Evolutionary conservation across 2,888 invertebrate genomes (phyloP), one percentile per base, ranked within the genome.

Genomic region (Megastigmus dorsalis): DNA sequence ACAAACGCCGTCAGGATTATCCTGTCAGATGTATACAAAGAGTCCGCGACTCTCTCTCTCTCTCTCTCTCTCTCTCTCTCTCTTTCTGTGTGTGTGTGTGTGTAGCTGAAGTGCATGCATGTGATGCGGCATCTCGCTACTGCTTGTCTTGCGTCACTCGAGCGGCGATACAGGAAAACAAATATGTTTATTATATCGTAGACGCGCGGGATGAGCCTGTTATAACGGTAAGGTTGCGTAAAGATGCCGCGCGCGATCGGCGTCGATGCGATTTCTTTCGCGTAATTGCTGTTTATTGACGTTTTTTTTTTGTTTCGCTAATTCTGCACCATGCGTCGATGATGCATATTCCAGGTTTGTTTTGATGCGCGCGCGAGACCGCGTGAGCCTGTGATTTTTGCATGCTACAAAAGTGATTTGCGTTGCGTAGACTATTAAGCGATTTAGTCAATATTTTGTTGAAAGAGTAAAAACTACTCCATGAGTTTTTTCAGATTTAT

Each of bases 141-240:
- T n/a, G n/a, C n/a, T n/a, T n/a, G n/a, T n/a, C n/a, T n/a, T 26
- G 20, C 38, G 36, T 15, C 52, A 28, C 41, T 41, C 18, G 4
- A 20, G 38, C 48, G 50, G 43, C 4, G 3, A 15, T 7, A 1
- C n/a, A 20, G 43, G 28, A 62, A 70, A 54, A 54, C 43, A 52
- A 70, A 54, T 70, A 62, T 54, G 62, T 41, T 63, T 63, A 63
- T 60, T 38, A 52, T 23, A 36, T 23, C 13, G n/a, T 26, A 41
- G 54, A 13, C 6, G 20, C 15, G 20, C 28, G 18, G 13, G 33
- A 18, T 38, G 18, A 43, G 69, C 28, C n/a, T n/a, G n/a, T n/a
- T 43, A 10, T 63, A 63, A 65, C 63, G 63, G 63, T 71, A 38
- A 71, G 45, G 30, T 71, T 70, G 45, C 54, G 54, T 62, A 63